Conservation (phyloP, 2,888 invertebrate species). For the Hypomecis punctinalis region DNA sequence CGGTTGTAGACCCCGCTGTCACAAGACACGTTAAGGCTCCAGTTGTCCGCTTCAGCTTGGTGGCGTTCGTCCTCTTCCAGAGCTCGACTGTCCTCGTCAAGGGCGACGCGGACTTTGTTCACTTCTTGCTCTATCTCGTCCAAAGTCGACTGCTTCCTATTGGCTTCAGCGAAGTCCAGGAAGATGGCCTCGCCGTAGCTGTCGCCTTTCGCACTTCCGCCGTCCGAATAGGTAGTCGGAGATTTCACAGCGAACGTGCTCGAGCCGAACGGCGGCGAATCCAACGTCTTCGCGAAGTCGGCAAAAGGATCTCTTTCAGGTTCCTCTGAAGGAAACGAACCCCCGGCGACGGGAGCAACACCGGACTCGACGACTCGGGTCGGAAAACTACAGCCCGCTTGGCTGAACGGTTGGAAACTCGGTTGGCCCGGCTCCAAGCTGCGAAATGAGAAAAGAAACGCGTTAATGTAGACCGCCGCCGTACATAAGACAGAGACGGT, state of each 20-base stretch:
- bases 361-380: slow-evolving; percentile 78
- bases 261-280: slow-evolving; percentile 66
- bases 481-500: slow-evolving; percentile 79
- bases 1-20: slow-evolving; percentile 87
- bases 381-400: slow-evolving; percentile 83
- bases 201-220: slow-evolving; percentile 68
- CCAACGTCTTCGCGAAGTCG: slow-evolving; percentile 60
- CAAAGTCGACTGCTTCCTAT: slow-evolving; percentile 73
- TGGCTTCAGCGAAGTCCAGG: slow-evolving; percentile 69
- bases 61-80: slow-evolving; percentile 77
- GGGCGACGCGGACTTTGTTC: slow-evolving; percentile 78
- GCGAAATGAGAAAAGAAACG: slow-evolving; percentile 85
- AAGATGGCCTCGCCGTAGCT: slow-evolving; percentile 79
- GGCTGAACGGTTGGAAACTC: slow-evolving; percentile 82
- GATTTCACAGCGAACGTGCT: slow-evolving; percentile 62
- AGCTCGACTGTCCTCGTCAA: slow-evolving; percentile 81
- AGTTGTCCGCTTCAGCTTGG: slow-evolving; percentile 78
- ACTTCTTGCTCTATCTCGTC: slow-evolving; percentile 82
- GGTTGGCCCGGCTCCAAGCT: slow-evolving; percentile 85
- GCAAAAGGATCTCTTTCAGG: slow-evolving; percentile 71
- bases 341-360: slow-evolving; percentile 68
- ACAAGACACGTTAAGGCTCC: slow-evolving; percentile 83
- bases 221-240: slow-evolving; percentile 60
- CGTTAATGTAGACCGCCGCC: slow-evolving; percentile 74
- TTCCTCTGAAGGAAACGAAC: slow-evolving; percentile 62